phyloP scores from a whole-genome alignment of 1,140 invertebrate species.

The Bombus huntii region DNA sequence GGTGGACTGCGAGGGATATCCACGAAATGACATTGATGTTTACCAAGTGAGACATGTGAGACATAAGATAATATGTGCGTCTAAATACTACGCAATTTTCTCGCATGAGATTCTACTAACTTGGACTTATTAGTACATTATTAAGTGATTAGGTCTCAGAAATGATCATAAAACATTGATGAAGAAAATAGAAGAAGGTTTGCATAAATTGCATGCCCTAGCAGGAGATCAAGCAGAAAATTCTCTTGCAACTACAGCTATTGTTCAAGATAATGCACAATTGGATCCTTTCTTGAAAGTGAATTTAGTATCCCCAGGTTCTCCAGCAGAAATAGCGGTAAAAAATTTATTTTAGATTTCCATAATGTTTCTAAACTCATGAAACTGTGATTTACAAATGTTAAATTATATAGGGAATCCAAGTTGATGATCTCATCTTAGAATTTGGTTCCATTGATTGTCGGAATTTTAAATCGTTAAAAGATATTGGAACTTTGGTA shows the following conservation, averaged over 20 bases:
- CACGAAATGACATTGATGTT: slow-evolving; percentile 94
- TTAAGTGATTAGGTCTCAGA: slow-evolving; percentile 87
- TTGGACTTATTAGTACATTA: slow-evolving; percentile 11
- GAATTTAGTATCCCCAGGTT: slow-evolving; percentile 88
- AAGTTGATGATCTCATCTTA: slow-evolving; percentile 88
- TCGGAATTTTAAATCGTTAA: slow-evolving; percentile 88
- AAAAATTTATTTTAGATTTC: slow-evolving; percentile 55
- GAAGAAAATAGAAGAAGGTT: slow-evolving; percentile 91
- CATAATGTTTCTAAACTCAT: slow-evolving; percentile 41
- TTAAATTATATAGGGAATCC: slow-evolving; percentile 87
- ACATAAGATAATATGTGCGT: slow-evolving; percentile 93
- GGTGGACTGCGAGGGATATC: slow-evolving; percentile 93
- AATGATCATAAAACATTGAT: slow-evolving; percentile 95
- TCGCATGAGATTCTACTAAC: neutral
- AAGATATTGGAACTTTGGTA: slow-evolving; percentile 88
- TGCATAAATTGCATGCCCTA: slow-evolving; percentile 84
- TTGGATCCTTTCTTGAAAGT: slow-evolving; percentile 87
- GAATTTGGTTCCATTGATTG: slow-evolving; percentile 92
- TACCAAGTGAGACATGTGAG: slow-evolving; percentile 94
- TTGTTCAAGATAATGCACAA: slow-evolving; percentile 45
- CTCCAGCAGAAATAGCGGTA: slow-evolving; percentile 91
- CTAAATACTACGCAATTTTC: slow-evolving; percentile 13
- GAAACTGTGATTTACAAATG: neutral
- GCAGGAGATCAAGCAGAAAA: slow-evolving; percentile 27
- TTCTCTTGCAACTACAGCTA: slow-evolving; percentile 32